Evolutionary conservation across 2,888 invertebrate species (phyloP), one percentile per base, ranked within the genome.

Genomic region (Metellina segmentata): DNA sequence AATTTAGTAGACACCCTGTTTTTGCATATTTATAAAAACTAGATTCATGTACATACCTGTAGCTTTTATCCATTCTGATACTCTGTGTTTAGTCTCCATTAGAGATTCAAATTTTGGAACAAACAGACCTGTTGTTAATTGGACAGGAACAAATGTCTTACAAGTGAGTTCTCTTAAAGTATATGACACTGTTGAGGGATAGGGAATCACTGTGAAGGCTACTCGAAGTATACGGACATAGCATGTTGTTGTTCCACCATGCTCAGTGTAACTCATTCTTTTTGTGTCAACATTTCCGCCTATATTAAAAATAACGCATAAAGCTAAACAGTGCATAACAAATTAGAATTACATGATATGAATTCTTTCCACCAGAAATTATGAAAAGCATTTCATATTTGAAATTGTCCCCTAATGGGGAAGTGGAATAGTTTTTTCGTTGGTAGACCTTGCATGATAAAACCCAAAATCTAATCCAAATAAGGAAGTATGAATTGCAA

Each of bases 211-310:
- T 8, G 89, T 81, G 61, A 93, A 94, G 0, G 90, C 85, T 8
- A 94, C 85, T 48, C 94, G 82, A 8, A 94, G 61, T 34, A 94
- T 93, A 74, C 94, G 91, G n/a, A 94, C 72, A 61, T 91, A 94
- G 71, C 85, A 90, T 7, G 91, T 93, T 6, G 51, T 13, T 69
- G 74, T 83, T 9, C 85, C 90, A 8, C 93, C 92, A 92, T 94
- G 86, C 71, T 93, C 92, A 6, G 90, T 82, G 77, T 93, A 93
- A n/a, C 85, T 70, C 93, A 93, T 94, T 78, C 83, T 93, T 74
- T 93, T 91, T 0, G 93, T 90, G 61, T 93, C 92, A 34, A 93
- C 83, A 6, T 79, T 89, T 20, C 19, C 8, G 48, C 83, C 90
- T 34, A 34, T 34, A 2, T 93, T 52, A 19, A 89, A 86, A 34